Base-by-base conservation (phyloP, 2,888 invertebrate species). In the Cerceris ruficornis region DNA sequence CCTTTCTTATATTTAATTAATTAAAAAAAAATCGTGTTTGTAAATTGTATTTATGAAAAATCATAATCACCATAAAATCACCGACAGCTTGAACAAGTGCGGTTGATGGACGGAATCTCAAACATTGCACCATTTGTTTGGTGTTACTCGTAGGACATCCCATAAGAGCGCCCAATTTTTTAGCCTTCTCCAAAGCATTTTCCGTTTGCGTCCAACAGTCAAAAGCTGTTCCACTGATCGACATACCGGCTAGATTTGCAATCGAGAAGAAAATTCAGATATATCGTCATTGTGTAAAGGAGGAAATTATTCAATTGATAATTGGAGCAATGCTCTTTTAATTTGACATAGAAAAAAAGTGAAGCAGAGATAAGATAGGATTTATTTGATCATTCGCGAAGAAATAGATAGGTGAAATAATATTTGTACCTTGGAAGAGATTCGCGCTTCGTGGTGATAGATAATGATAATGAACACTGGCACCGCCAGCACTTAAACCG, bases 401-500 rank as follows among this genome's bases (percentile, higher is more conserved):
- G 28, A 28, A 28, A 28, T 28, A 28, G 28, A 50, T 50, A 50
- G 8, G 6, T n/a, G n/a, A 7, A 6, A 50, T 50, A n/a, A n/a
- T 50, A 46, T 17, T 55, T 11, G 0, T 39, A 77, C 77, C 66
- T 59, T 77, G 71, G 46, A 78, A 78, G 28, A 93, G 92, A 93
- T 95, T 95, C 90, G 92, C 93, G 13, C 95, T 95, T 82, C 94
- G 87, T 0, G 95, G 94, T 0, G 95, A 95, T 13, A 96, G 84
- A 82, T 95, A 94, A 81, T 96, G 96, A 79, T 96, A 94, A 89
- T 96, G 96, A 0, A 95, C 95, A 83, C 96, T 95, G 6, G 95
- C 96, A 43, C 95, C 96, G 0, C 97, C 97, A 0, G 96, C 95
- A 5, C 96, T 96, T 87, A 94, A 94, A 2, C 97, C 97, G 0